These are phyloP conservation scores for Nylanderia fulva DNA, from an alignment of 1,140 invertebrate genomes.

Conservation along the genomic window DNA sequence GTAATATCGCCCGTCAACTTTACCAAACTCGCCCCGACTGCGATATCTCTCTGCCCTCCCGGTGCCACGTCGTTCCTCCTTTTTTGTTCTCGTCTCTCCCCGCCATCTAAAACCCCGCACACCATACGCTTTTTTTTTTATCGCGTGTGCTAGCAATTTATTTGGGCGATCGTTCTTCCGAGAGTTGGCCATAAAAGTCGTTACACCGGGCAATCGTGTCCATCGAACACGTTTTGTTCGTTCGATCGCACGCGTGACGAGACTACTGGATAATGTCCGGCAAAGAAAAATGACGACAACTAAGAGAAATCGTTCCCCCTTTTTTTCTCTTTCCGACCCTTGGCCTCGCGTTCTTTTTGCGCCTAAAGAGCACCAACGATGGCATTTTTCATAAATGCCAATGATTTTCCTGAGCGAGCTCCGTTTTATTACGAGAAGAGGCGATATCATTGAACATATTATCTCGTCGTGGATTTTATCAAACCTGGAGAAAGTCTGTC, in stretches of 20 bases:
- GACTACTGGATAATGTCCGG: slow-evolving; percentile 50
- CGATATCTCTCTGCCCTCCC: slow-evolving; percentile 13
- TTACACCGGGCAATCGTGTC: slow-evolving; percentile 64
- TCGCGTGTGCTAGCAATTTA: slow-evolving; percentile 64
- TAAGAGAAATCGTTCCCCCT: slow-evolving; percentile 28
- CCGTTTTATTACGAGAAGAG: slow-evolving; percentile 45
- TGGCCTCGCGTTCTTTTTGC: background rate
- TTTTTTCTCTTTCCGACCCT: background rate
- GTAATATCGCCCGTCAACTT: slow-evolving; percentile 71
- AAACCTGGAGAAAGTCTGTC: background rate
- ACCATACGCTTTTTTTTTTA: slow-evolving; percentile 68
- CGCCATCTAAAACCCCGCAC: background rate
- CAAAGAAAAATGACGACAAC: slow-evolving; percentile 21
- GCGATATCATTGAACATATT: slow-evolving; percentile 1
- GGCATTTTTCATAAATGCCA: slow-evolving; percentile 45
- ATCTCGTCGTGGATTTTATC: slow-evolving; percentile 3
- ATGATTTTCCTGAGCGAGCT: background rate
- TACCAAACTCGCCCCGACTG: slow-evolving; percentile 62
- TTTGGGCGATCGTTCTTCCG: slow-evolving; percentile 72
- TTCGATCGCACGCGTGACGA: slow-evolving; percentile 60
- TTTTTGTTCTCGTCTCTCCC: slow-evolving; percentile 21
- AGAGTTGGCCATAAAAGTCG: slow-evolving; percentile 71
- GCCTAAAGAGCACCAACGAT: background rate
- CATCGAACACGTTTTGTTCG: slow-evolving; percentile 69
- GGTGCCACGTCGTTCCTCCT: background rate